Base-by-base conservation (phyloP, 92 coral and sea anemone genomes). In the Parazoanthus darwini region DNA sequence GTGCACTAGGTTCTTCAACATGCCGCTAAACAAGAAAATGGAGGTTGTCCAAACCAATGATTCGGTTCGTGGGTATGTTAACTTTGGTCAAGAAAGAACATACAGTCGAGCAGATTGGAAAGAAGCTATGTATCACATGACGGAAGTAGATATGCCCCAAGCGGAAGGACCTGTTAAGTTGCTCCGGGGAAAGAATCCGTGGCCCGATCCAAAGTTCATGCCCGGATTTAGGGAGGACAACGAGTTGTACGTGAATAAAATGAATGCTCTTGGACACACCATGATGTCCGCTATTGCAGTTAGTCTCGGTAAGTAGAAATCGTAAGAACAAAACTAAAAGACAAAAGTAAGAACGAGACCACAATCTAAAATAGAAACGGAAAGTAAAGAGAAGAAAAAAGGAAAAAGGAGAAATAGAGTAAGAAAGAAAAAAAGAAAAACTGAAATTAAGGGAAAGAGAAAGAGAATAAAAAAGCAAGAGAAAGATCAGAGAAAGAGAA, bases 41-140 rank as follows among this genome's bases (percentile, higher is more conserved):
- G 92, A 92, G 46, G 90, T 93, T 82, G 90, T 85, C 70, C 86
- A 92, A 58, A 87, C 88, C 2, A 79, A 89, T 25, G 91, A 85
- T 42, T 85, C 89, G 37, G 93, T 85, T 66, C 95, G 96, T 16
- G 98, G 98, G 8, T 95, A 95, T 77, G 94, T 94, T 88, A 74
- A 82, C 3, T 88, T 90, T 89, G 91, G 87, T 39, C 90, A 83
- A 71, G 98, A 95, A 87, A 71, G 73, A 8, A 92, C 94, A 26
- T 83, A 90, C 29, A 82, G 89, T 25, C 72, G 87, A 33, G 80
- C 93, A 1, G 98, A 95, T 58, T 95, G 98, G 98, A 94, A 94
- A 29, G 98, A 95, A 46, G 98, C 96, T 6, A 86, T 95, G 70
- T 95, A 95, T 74, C 89, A 94, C 56, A 89, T 93, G 77, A 89